These are phyloP conservation scores for Limnephilus auricula DNA, from an alignment of 2,888 invertebrate genomes.

Conservation along the genomic window DNA sequence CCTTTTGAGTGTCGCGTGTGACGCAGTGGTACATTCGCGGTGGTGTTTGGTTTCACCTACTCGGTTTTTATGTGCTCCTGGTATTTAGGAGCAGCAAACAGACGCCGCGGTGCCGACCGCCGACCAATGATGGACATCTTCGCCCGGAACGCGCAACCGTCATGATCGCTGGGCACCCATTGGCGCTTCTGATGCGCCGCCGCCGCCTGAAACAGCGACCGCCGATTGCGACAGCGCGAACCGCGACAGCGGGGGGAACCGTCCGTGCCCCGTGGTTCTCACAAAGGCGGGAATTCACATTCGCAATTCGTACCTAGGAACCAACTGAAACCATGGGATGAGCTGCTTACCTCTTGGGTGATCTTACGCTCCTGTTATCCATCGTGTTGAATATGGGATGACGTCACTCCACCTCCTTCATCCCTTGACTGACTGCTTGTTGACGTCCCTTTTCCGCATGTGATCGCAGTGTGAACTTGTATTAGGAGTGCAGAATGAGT, in stretches of 20 bases:
- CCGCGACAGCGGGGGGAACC: conserved; percentile 30
- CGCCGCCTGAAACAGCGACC: conserved; percentile 20
- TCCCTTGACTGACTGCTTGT: conserved; percentile 58
- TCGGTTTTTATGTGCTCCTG: conserved; percentile 56
- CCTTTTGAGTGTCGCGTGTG: neutral
- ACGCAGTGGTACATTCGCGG: neutral
- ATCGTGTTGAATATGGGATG: conserved; percentile 59
- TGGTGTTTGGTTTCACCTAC: conserved; percentile 33
- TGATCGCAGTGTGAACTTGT: conserved; percentile 55
- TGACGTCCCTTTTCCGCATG: conserved; percentile 65
- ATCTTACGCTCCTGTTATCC: conserved; percentile 63
- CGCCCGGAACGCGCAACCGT: conserved; percentile 29
- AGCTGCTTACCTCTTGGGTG: conserved; percentile 57
- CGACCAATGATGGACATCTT: conserved; percentile 24
- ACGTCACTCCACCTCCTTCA: conserved; percentile 65
- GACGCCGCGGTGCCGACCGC: conserved; percentile 61
- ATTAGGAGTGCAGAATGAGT: conserved; percentile 57
- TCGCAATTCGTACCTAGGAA: neutral
- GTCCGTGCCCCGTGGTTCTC: no score
- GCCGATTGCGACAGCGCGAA: neutral
- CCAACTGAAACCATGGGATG: neutral
- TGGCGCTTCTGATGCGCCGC: conserved; percentile 34
- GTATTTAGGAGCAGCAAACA: conserved; percentile 57
- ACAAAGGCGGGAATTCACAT: neutral
- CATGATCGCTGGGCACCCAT: conserved; percentile 26